Base-by-base conservation (phyloP, 2,888 invertebrate species). In the Palloptera scutellata region DNA sequence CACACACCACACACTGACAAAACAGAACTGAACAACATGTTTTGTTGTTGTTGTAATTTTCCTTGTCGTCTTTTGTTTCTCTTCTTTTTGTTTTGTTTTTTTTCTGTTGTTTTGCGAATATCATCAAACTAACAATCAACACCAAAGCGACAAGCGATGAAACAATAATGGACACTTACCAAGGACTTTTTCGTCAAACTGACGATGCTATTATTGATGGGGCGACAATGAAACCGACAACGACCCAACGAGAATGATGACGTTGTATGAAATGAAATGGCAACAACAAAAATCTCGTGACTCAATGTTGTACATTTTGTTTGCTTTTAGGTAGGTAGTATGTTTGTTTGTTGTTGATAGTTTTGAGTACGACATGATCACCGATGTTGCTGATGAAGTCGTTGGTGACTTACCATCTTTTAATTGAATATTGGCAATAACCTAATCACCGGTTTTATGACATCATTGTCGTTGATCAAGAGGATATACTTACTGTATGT, bases 121-220 rank as follows among this genome's bases (percentile, higher is more conserved):
- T 41, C 66, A 61, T 17, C 20, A 42, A 61, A 42, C 15, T 42
- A 66, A 51, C 48, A 43, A 57, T 13, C 57, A 51, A 30, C 57
- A 30, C 30, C 30, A 54, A 68, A 60, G 57, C 42, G 58, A 61
- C 64, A 64, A 68, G 61, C 61, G 64, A 43, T 69, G 65, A 59
- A 66, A 66, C 62, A 69, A 63, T 66, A 66, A 62, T 66, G 61
- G 69, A 62, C 59, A 69, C 66, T 69, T 69, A 62, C 59, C 67
- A 69, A 69, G 69, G 65, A 69, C 59, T 54, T 61, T 68, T 61
- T 43, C 58, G 41, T 45, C 59, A n/a, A 13, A 15, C 17, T 12
- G 1, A 41, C 17, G 10, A n/a, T 13, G 43, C 9, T 40, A 41
- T 15, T 15, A 15, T n/a, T n/a, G n/a, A n/a, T n/a, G n/a, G n/a